A percentile compares a stretch with the other conserved stretches of the same genome.
Conservation (phyloP, 2,888 invertebrate genomes). For the Sarcophaga subvicina region DNA sequence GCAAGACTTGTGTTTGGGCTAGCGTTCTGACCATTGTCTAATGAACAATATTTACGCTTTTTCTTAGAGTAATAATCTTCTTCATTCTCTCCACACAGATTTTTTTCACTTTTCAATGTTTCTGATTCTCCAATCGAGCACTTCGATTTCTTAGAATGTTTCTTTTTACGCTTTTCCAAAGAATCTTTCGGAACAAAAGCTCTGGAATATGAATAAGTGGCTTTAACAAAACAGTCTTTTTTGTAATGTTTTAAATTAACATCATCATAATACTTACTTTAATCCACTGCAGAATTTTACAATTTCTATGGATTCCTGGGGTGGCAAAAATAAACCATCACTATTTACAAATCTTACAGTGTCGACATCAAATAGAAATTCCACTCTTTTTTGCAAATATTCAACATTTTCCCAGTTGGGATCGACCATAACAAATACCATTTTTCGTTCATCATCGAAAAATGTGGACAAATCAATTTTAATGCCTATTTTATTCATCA, state of each 20-base stretch:
- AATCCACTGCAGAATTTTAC: slow-evolving; percentile 63
- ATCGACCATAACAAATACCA: slow-evolving; percentile 70
- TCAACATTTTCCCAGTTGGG: slow-evolving; percentile 69
- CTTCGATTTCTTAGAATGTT: slow-evolving; percentile 51
- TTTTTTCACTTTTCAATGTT: not conserved
- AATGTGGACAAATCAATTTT: slow-evolving; percentile 73
- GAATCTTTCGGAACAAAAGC: slow-evolving; percentile 63
- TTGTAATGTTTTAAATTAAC: not conserved
- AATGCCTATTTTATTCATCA: slow-evolving; percentile 71
- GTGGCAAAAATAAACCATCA: slow-evolving; percentile 71
- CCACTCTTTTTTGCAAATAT: slow-evolving; percentile 69
- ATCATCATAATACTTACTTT: slow-evolving; percentile 54
- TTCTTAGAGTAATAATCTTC: slow-evolving; percentile 22
- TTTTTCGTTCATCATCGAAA: slow-evolving; percentile 72
- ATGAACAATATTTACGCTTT: slow-evolving; percentile 61
- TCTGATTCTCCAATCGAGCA: not conserved
- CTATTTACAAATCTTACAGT: slow-evolving; percentile 69
- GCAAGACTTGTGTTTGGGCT: slow-evolving; percentile 36
- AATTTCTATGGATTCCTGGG: slow-evolving; percentile 71
- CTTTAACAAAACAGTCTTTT: not conserved
- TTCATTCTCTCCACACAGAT: not conserved
- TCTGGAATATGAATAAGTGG: slow-evolving; percentile 39
- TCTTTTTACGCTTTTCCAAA: slow-evolving; percentile 59
- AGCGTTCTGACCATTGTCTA: slow-evolving; percentile 18
- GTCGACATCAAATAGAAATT: slow-evolving; percentile 70